Evolutionary conservation across 1,140 invertebrate genomes (phyloP).

Genomic region (Meloidogyne chitwoodi): DNA sequence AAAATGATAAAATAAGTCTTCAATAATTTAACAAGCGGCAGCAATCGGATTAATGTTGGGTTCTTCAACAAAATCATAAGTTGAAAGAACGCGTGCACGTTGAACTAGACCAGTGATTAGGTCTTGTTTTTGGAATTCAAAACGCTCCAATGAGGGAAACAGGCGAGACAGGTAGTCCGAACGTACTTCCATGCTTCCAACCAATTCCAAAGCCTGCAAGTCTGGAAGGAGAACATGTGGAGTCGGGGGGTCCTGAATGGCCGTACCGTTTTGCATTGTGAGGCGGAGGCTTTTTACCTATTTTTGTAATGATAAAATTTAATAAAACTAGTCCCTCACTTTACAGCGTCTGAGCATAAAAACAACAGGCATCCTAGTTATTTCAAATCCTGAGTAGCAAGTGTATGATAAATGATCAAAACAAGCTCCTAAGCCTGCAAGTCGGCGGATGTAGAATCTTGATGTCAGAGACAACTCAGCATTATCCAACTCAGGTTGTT

Average conservation of each 20-base stretch:
- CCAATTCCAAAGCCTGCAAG: conserved; percentile 32
- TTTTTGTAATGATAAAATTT: not conserved
- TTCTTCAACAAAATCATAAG: conserved; percentile 1
- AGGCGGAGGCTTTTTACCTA: conserved; percentile 42
- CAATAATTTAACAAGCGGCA: conserved; percentile 5
- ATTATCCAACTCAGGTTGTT: conserved; percentile 32
- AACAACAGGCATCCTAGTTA: conserved; percentile 36
- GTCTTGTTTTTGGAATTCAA: conserved; percentile 33
- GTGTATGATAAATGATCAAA: conserved; percentile 52
- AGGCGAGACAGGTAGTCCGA: conserved; percentile 24
- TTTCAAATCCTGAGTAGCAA: conserved; percentile 43
- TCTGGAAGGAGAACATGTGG: conserved; percentile 19
- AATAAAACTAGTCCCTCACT: not conserved
- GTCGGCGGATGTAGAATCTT: conserved; percentile 32
- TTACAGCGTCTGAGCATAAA: conserved; percentile 35
- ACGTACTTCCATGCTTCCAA: conserved; percentile 30
- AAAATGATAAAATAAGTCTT: no score
- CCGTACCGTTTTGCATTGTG: conserved; percentile 48
- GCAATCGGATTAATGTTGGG: conserved; percentile 1
- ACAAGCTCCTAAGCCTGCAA: conserved; percentile 40
- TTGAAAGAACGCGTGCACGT: conserved; percentile 8
- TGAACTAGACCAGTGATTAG: conserved; percentile 26
- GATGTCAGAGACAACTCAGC: conserved; percentile 30
- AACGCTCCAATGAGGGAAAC: conserved; percentile 42
- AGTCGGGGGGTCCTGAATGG: conserved; percentile 28